Evolutionary conservation across 2,797 vertebrate species (phyloP).

Genomic region (Tangara arthus): DNA sequence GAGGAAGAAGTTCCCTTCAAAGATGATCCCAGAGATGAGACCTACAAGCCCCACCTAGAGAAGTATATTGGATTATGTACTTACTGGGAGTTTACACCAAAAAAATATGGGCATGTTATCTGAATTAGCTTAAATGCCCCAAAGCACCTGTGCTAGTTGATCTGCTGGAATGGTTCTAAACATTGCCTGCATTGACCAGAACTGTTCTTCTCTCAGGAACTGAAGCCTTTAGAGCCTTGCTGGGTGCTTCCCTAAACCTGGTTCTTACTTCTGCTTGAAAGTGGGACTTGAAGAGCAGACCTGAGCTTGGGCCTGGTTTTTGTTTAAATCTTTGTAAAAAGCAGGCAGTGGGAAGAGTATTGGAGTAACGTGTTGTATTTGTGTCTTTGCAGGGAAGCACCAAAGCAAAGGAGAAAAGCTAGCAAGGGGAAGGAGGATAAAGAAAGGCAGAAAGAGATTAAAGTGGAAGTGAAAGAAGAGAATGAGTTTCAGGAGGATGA

Average conservation of each 20-base stretch:
- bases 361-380: neutral
- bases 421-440: conserved; percentile 83
- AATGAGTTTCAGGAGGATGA: conserved; percentile 85
- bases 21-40: conserved; percentile 95
- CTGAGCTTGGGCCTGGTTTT: neutral
- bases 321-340: neutral
- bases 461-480: conserved; percentile 87
- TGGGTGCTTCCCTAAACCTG: neutral
- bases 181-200: neutral
- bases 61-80: conserved; percentile 71
- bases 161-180: neutral
- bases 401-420: conserved; percentile 86
- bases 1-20: conserved; percentile 94
- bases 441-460: conserved; percentile 82
- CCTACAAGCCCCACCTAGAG: conserved; percentile 90
- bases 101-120: neutral
- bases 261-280: neutral
- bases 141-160: neutral
- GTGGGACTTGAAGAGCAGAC: neutral
- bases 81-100: neutral
- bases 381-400: conserved; percentile 78
- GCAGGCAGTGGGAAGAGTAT: neutral
- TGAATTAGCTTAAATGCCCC: neutral
- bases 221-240: neutral
- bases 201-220: neutral